Evolutionary conservation across 2,888 invertebrate genomes (phyloP).

Genomic region (Metallyticus violacea): DNA sequence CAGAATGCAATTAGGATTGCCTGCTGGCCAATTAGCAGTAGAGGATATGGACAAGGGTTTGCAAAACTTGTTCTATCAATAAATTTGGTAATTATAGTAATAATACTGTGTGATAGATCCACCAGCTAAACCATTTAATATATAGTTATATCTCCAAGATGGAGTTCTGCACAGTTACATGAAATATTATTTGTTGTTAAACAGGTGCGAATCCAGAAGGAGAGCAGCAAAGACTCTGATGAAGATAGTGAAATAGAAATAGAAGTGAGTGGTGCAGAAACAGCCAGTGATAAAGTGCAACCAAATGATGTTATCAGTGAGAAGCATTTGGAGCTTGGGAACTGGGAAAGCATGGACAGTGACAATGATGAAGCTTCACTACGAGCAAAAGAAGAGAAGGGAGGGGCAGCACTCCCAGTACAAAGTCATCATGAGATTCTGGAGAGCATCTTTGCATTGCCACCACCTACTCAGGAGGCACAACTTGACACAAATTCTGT

Average conservation of each 20-base stretch:
- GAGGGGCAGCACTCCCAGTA: neutral
- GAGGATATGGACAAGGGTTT: too few relatives aligned
- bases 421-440: slow-evolving; percentile 31
- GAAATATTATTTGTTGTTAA: neutral
- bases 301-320: neutral
- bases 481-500: slow-evolving; percentile 45
- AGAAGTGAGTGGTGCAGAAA: slow-evolving; percentile 52
- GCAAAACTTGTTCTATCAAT: neutral
- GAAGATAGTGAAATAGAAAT: slow-evolving; percentile 55
- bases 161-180: neutral
- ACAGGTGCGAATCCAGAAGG: slow-evolving; percentile 18
- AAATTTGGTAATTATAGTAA: too few relatives aligned
- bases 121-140: neutral
- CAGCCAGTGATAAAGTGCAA: neutral
- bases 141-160: neutral
- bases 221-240: slow-evolving; percentile 37
- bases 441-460: slow-evolving; percentile 41
- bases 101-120: too few relatives aligned
- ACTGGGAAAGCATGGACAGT: neutral
- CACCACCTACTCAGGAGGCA: slow-evolving; percentile 50
- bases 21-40: too few relatives aligned
- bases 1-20: too few relatives aligned
- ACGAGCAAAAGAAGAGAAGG: neutral
- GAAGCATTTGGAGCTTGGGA: neutral
- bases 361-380: neutral